phyloP scores from a whole-genome alignment of 2,888 invertebrate genomes.

The Callimorpha dominula region DNA sequence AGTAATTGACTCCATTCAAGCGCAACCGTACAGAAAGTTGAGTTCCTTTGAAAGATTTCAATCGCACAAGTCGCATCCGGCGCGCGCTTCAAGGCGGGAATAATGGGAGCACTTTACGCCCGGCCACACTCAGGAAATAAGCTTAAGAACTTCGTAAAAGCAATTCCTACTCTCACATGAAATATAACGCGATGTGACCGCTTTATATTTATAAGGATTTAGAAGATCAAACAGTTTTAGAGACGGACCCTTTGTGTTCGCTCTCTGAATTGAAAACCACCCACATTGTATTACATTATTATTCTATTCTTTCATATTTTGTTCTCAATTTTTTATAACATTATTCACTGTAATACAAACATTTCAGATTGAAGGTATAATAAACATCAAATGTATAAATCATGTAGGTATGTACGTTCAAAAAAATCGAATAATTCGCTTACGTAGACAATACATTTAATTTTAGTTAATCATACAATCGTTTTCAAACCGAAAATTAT shows the following conservation, averaged over 20 bases:
- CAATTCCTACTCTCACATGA: slow-evolving; percentile 83
- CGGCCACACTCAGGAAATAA: slow-evolving; percentile 85
- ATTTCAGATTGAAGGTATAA: not conserved
- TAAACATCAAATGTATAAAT: not conserved
- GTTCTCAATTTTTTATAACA: not conserved
- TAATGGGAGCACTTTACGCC: slow-evolving; percentile 85
- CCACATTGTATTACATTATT: slow-evolving; percentile 11
- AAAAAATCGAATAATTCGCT: not conserved
- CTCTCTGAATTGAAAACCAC: slow-evolving; percentile 32
- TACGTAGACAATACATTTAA: not conserved
- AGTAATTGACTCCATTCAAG: slow-evolving; percentile 75
- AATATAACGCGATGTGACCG: slow-evolving; percentile 83
- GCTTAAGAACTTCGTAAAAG: slow-evolving; percentile 86
- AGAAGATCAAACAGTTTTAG: slow-evolving; percentile 72
- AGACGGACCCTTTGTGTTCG: slow-evolving; percentile 57
- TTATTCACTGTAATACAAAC: not conserved
- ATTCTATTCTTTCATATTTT: not conserved
- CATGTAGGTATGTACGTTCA: not conserved
- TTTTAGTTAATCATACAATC: not conserved
- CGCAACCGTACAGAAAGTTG: slow-evolving; percentile 76
- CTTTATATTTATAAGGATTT: slow-evolving; percentile 85
- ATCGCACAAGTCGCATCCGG: slow-evolving; percentile 67
- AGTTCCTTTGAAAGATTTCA: slow-evolving; percentile 76
- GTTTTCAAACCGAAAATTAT: not conserved
- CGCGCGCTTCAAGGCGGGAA: slow-evolving; percentile 58